A percentile compares a stretch with the other conserved stretches of the same genome.
These are phyloP conservation scores for Halcyon chelicuti DNA, from an alignment of 2,797 vertebrate genomes.

Conservation along the genomic window DNA sequence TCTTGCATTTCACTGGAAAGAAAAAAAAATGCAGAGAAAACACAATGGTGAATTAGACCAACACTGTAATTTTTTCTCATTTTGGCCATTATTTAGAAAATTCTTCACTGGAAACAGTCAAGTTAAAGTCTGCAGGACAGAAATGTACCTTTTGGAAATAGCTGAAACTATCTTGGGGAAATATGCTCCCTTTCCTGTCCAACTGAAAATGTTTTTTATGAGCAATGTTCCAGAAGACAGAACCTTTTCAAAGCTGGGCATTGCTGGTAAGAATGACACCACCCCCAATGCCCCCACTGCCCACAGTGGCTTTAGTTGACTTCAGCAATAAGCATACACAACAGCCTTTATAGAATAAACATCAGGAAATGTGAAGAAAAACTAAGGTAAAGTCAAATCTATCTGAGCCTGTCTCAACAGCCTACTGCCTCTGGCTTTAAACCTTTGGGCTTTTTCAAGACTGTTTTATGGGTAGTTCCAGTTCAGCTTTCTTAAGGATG, in stretches of 20 bases:
- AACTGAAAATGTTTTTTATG: neutral
- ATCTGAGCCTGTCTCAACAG: neutral
- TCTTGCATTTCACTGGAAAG: neutral
- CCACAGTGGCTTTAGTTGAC: neutral
- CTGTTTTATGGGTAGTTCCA: neutral
- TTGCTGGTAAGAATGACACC: neutral
- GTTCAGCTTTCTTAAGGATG: neutral
- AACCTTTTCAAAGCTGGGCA: neutral
- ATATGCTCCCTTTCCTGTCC: neutral
- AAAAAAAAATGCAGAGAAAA: neutral
- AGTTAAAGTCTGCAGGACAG: neutral
- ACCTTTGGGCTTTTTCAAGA: neutral
- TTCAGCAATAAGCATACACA: neutral
- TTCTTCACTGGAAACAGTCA: neutral
- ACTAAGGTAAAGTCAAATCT: neutral
- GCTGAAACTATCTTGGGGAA: neutral
- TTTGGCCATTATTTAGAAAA: neutral
- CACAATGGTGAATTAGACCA: neutral
- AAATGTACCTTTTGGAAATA: neutral
- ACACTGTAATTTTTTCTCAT: neutral
- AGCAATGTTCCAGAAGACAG: neutral
- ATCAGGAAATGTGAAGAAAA: neutral
- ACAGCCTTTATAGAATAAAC: neutral
- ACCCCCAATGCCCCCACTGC: rapidly evolving
- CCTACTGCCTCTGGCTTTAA: neutral